phyloP scores from a whole-genome alignment of 1,140 invertebrate genomes.

The Phthorimaea operculella region DNA sequence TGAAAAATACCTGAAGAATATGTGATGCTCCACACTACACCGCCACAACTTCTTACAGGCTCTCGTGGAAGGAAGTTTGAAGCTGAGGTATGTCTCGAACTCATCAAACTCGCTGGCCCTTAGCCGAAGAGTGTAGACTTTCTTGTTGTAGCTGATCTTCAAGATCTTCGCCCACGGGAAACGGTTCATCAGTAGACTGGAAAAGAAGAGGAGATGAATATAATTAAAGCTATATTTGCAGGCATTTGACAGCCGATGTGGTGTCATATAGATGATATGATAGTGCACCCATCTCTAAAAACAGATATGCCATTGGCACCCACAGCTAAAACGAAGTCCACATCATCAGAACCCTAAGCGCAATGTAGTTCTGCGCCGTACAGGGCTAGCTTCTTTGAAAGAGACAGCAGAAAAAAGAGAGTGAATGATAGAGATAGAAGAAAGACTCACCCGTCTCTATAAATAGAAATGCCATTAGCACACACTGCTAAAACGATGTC shows the following conservation, averaged over 20 bases:
- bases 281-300: constrained; percentile 90
- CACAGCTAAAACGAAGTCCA: constrained; percentile 94
- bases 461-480: constrained; percentile 91
- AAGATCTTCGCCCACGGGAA: constrained; percentile 99
- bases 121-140: constrained; percentile 96
- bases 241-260: too few species aligned
- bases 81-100: constrained; percentile 93
- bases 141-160: constrained; percentile 98
- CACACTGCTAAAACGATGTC: constrained; percentile 96
- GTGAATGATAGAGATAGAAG: too few species aligned
- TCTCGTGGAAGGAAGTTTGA: constrained; percentile 90
- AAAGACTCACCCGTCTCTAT: constrained; percentile 90
- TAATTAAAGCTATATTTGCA: too few species aligned
- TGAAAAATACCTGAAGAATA: constrained; percentile 90
- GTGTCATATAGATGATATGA: too few species aligned
- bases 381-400: constrained; percentile 95
- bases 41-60: constrained; percentile 98
- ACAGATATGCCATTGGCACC: constrained; percentile 93
- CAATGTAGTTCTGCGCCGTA: constrained; percentile 96
- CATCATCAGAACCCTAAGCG: constrained; percentile 92
- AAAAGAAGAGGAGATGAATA: not conserved
- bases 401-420: too few species aligned
- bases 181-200: constrained; percentile 91
- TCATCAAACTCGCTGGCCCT: constrained; percentile 97
- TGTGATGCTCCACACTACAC: constrained; percentile 98